phyloP scores from a whole-genome alignment of 1,140 invertebrate genomes.

The Ceratina calcarata region DNA sequence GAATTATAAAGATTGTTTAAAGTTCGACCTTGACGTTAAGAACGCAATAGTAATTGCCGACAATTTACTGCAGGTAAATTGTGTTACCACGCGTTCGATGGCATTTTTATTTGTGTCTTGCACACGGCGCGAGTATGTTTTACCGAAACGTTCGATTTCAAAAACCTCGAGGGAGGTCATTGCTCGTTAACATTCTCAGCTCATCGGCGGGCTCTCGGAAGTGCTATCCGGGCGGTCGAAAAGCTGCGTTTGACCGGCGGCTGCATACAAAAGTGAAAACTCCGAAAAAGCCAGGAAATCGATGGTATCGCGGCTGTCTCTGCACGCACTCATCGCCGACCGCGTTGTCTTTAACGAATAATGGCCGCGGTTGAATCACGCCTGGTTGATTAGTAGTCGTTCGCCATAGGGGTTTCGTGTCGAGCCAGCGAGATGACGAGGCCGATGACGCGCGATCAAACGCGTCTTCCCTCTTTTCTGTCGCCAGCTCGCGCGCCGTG shows the following conservation, averaged over 20 bases:
- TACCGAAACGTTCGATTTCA: background rate
- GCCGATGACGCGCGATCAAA: constrained; percentile 53
- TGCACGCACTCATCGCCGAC: background rate
- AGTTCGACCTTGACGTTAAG: background rate
- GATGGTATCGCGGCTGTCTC: constrained; percentile 20
- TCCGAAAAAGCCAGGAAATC: constrained; percentile 40
- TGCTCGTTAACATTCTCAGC: constrained; percentile 50
- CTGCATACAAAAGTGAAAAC: constrained; percentile 41
- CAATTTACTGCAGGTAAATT: no score
- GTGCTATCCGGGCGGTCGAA: constrained; percentile 56
- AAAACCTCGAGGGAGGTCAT: constrained; percentile 9
- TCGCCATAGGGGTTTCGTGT: constrained; percentile 48
- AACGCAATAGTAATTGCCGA: background rate
- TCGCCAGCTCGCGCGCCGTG: constrained; percentile 43
- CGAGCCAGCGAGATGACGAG: constrained; percentile 56
- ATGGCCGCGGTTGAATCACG: constrained; percentile 53
- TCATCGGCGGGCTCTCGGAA: constrained; percentile 47
- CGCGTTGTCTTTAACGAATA: constrained; percentile 11
- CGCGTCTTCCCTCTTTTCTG: constrained; percentile 27
- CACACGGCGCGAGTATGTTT: no score
- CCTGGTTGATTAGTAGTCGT: constrained; percentile 44
- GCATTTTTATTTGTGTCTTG: no score
- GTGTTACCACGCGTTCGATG: no score
- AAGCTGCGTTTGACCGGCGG: constrained; percentile 32
- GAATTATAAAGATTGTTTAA: background rate